Evolutionary conservation across 2,797 vertebrate genomes (phyloP).

Genomic region (Anguilla anguilla): DNA sequence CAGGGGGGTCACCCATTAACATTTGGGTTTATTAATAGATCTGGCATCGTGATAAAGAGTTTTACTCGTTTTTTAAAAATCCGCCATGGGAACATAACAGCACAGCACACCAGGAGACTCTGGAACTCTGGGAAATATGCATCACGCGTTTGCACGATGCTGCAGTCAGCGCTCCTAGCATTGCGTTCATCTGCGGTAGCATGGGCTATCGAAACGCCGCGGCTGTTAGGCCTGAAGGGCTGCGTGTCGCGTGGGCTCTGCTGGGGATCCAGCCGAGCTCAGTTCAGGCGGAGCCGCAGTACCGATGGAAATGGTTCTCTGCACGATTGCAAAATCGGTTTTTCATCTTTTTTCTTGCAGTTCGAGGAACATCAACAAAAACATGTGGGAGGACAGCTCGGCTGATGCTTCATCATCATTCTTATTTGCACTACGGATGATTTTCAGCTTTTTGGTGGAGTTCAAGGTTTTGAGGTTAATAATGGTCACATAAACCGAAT

Average conservation of each 20-base stretch:
- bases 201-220: not conserved
- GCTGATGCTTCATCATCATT: not conserved
- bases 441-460: conserved; percentile 60
- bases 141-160: not conserved
- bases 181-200: not conserved
- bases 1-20: not conserved
- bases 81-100: not conserved
- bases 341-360: not conserved
- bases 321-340: not conserved
- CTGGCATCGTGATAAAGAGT: not conserved
- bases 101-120: no score
- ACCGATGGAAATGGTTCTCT: no score
- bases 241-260: not conserved
- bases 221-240: no score
- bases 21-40: conserved; percentile 1
- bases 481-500: conserved; percentile 39
- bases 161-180: not conserved
- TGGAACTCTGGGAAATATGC: not conserved
- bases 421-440: conserved; percentile 41
- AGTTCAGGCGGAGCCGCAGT: not conserved
- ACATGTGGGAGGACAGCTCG: not conserved
- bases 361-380: not conserved
- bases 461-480: conserved; percentile 46
- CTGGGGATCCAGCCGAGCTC: not conserved
- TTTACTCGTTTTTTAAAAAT: not conserved